These are phyloP conservation scores for Heteractis magnifica DNA, from an alignment of 92 coral and sea anemone genomes.

Conservation along the genomic window DNA sequence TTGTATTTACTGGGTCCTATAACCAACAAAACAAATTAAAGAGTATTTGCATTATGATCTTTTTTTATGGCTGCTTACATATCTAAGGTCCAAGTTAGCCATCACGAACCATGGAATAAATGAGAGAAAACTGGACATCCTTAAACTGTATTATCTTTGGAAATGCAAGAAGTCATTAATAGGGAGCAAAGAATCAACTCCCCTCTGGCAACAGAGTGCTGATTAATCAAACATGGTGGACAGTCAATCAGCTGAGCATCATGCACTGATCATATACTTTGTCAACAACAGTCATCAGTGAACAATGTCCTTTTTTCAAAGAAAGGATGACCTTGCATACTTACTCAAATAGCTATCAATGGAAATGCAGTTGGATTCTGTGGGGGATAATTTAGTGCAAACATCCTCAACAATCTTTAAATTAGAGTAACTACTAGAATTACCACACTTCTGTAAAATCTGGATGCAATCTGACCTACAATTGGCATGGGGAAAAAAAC, in stretches of 20 bases:
- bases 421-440: constrained; percentile 49
- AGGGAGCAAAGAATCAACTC: no score
- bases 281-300: no score
- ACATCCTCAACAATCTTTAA: constrained; percentile 52
- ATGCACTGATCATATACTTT: no score
- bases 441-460: constrained; percentile 80
- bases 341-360: constrained; percentile 76
- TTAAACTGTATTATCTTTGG: no score
- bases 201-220: no score
- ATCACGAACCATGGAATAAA: no score
- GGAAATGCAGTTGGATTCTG: constrained; percentile 84
- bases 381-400: constrained; percentile 79
- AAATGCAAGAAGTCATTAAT: no score
- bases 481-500: background rate
- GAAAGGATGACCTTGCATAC: constrained; percentile 15
- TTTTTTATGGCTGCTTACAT: background rate
- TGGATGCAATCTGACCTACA: constrained; percentile 89
- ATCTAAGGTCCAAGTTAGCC: no score
- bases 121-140: no score
- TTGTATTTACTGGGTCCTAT: constrained; percentile 84
- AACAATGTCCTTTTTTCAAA: no score
- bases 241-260: no score
- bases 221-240: no score
- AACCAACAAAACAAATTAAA: constrained; percentile 1
- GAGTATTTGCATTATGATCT: background rate